A percentile compares a stretch with the other conserved stretches of the same genome.
Evolutionary conservation across 2,113 vertebrate genomes (phyloP).

Genomic region (Burhinus oedicnemus): DNA sequence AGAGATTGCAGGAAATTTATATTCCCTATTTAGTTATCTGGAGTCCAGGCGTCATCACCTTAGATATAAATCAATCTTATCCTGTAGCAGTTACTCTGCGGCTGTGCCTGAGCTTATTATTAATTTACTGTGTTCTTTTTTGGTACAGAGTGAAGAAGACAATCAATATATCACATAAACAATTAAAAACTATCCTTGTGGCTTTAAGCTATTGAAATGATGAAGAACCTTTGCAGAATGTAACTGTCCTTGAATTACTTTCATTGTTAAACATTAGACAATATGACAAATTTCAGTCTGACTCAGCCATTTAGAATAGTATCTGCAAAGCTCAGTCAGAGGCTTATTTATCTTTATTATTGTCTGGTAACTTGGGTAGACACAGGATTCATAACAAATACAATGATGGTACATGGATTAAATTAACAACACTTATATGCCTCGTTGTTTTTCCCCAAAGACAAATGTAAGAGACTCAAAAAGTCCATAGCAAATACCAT

Average conservation of each 20-base stretch:
- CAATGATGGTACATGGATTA: slow-evolving; percentile 13
- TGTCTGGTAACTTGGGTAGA: slow-evolving; percentile 33
- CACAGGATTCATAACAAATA: slow-evolving; percentile 42
- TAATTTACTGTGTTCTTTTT: slow-evolving; percentile 66
- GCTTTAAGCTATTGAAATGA: slow-evolving; percentile 49
- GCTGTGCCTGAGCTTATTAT: slow-evolving; percentile 51
- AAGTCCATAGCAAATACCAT: background rate
- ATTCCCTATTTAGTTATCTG: slow-evolving; percentile 56
- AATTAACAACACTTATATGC: slow-evolving; percentile 30
- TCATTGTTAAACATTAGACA: slow-evolving; percentile 53
- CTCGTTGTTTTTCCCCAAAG: slow-evolving; percentile 32
- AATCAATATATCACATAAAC: slow-evolving; percentile 70
- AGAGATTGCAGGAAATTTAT: slow-evolving; percentile 58
- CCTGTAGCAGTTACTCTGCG: slow-evolving; percentile 32
- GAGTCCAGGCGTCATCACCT: background rate
- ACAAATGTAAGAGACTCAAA: background rate
- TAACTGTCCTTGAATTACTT: slow-evolving; percentile 64
- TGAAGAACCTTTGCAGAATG: slow-evolving; percentile 36
- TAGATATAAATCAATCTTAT: slow-evolving; percentile 69
- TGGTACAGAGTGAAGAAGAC: slow-evolving; percentile 42
- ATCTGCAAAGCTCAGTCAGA: slow-evolving; percentile 35
- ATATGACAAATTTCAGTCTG: slow-evolving; percentile 62
- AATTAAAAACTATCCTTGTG: slow-evolving; percentile 71
- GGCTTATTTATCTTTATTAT: slow-evolving; percentile 72
- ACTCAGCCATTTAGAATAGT: slow-evolving; percentile 41